Evolutionary conservation across 2,888 invertebrate species (phyloP), one percentile per base, ranked within the genome.

Genomic region (Drosophila hawaiiensis): DNA sequence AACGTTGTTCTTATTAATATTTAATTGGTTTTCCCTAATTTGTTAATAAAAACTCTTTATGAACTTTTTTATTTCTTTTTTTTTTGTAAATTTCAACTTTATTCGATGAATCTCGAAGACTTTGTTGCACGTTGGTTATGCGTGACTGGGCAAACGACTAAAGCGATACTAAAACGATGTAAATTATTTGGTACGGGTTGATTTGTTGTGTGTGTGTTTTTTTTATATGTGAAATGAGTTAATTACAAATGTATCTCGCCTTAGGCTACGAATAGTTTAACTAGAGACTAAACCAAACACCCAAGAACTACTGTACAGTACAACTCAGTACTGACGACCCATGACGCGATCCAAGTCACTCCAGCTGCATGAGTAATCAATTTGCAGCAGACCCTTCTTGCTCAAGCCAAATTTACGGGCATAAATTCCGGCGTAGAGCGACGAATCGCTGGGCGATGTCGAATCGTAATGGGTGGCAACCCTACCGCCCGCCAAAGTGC

Each of bases 291-390:
- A 76, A 50, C 78, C 85, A 72, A 85, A 75, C 68, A 68, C 82
- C 88, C 78, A 75, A 78, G 47, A 58, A 12, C 56, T 54, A 58
- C 55, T 49, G 39, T 41, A 31, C 49, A 31, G 56, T 41, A 29
- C 37, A 41, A 29, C 53, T 77, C 70, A 92, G 66, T 84, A 93
- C 43, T 92, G 89, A 25, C 92, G 85, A 31, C 91, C 94, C 86
- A 97, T 97, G 82, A 96, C 96, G 90, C 96, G 95, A 92, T 97
- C 96, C 75, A 97, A 94, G 68, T 96, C 96, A 92, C 96, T 96
- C 97, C 97, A 97, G 93, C 96, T 97, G 93, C 95, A 96, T 3
- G 96, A 96, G 90, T 97, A 97, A 92, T 97, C 97, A 82, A 97
- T 97, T 94, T 97, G 96, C 56, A 97, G 94, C 87, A 97, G 95